Evolutionary conservation across 2,888 invertebrate species (phyloP), one percentile per base, ranked within the genome.

Genomic region (Eueremaeus valkanovi): DNA sequence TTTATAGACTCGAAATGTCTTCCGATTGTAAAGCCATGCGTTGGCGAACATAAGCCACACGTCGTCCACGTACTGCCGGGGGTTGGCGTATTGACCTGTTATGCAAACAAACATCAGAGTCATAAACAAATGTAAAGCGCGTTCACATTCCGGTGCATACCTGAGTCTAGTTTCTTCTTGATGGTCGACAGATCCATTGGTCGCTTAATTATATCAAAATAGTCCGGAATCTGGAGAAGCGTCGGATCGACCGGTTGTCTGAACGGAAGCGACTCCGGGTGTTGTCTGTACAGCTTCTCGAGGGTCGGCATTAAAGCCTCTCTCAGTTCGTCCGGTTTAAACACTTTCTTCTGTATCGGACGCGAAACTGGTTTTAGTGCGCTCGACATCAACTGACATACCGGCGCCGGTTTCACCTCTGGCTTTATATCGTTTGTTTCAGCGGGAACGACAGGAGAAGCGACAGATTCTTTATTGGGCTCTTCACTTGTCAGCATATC

Each of bases 1-100:
- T 86, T 94, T 91, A 86, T 99, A 99, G 74, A 99, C 99, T 80
- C 93, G 88, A 11, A 98, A 97, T 63, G 96, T 95, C 85, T 99
- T 99, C 78, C 95, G 89, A 85, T 99, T 99, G 84, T 99, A 99
- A 13, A 98, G 87, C 99, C 99, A 99, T 9, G 99, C 99, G 84
- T 99, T 99, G 82, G 99, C 98, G 83, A 99, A 98, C 99, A 99
- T 99, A 79, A 98, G 88, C 96, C 97, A 99, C 0, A 99, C 94
- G 84, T 99, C 99, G 82, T 99, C 97, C 3, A 97, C 95, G 83
- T 96, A 99, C 84, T 98, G 94, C 97, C 98, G 98, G 0, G 98
- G 98, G 86, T 98, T 96, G 76, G 90, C 89, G 84, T 98, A 99
- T 82, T 93, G 90, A 36, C 77, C 77, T 76, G 40, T 31, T 3